These are phyloP conservation scores for Calidris pygmaea DNA, from an alignment of 2,113 vertebrate species.

Conservation along the genomic window DNA sequence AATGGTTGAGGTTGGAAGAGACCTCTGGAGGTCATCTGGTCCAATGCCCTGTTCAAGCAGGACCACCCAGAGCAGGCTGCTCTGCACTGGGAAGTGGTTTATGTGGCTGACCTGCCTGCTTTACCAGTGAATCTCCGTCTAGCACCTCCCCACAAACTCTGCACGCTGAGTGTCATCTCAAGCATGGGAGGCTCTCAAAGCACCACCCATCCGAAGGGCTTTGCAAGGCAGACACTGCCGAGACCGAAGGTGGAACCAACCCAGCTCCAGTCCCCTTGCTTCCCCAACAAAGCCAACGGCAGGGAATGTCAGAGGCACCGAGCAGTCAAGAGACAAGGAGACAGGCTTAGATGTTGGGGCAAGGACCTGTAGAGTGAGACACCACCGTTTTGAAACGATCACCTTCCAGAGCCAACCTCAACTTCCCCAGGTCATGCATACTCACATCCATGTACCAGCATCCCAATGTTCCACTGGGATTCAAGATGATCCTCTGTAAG, in stretches of 20 bases:
- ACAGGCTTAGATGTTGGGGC: accelerated
- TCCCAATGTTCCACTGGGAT: neutral
- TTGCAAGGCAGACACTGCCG: neutral
- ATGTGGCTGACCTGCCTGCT: neutral
- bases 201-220: neutral
- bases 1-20: neutral
- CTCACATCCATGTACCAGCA: neutral
- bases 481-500: neutral
- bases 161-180: neutral
- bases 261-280: neutral
- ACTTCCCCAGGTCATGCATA: accelerated
- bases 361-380: neutral
- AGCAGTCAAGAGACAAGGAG: neutral
- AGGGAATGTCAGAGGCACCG: neutral
- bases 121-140: neutral
- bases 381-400: neutral
- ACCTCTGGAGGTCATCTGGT: neutral
- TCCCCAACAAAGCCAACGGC: accelerated
- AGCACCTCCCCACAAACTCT: neutral
- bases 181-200: neutral
- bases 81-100: neutral
- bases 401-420: neutral
- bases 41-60: neutral
- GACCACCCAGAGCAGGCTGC: neutral
- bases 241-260: neutral